Evolutionary conservation across 2,113 vertebrate species (phyloP).

Genomic region (Paedocypris sp.): DNA sequence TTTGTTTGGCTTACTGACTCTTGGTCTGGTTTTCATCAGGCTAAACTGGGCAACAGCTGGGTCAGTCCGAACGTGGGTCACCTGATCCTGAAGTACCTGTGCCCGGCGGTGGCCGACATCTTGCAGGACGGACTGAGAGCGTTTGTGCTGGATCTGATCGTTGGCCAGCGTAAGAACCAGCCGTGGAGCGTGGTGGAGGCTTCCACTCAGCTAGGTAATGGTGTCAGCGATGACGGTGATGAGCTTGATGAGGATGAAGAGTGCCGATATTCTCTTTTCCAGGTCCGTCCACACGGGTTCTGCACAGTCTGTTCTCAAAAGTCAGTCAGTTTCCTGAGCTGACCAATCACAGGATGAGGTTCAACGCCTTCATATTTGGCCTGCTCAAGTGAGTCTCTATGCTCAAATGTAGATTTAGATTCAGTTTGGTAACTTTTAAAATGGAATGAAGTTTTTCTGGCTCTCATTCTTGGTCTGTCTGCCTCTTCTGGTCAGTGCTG

Average conservation of each 20-base stretch:
- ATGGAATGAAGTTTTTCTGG: no score
- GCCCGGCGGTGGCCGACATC: slow-evolving; percentile 79
- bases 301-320: slow-evolving; percentile 79
- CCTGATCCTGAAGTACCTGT: slow-evolving; percentile 92
- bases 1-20: no score
- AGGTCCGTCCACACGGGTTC: slow-evolving; percentile 88
- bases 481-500: no score
- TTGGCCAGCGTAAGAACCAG: slow-evolving; percentile 82
- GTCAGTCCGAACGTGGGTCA: slow-evolving; percentile 95
- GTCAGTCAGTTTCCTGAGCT: slow-evolving; percentile 87
- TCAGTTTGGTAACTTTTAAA: no score
- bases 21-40: no score
- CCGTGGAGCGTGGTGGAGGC: slow-evolving; percentile 93
- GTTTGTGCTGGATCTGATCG: slow-evolving; percentile 84
- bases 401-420: no score
- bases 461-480: no score
- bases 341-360: slow-evolving; percentile 82
- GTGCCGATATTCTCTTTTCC: neutral
- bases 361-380: slow-evolving; percentile 92
- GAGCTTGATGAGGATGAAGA: neutral
- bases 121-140: slow-evolving; percentile 86
- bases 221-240: neutral
- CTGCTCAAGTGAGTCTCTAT: slow-evolving; percentile 82
- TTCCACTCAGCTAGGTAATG: slow-evolving; percentile 79
- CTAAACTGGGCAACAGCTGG: slow-evolving; percentile 92